phyloP scores from a whole-genome alignment of 1,140 invertebrate species.

The Drosophila tani region DNA sequence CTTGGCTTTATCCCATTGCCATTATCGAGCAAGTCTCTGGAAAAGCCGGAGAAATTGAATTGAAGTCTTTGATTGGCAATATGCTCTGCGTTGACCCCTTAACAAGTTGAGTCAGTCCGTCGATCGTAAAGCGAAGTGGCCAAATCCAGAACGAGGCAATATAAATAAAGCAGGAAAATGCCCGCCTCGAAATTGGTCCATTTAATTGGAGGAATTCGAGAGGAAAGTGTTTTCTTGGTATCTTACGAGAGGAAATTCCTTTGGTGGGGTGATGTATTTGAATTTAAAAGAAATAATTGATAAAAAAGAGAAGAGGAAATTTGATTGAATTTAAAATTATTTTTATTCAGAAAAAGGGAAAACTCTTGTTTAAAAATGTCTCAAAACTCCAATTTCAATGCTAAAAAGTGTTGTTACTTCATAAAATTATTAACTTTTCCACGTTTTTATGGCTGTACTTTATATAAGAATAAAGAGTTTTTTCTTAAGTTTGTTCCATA shows the following conservation, averaged over 20 bases:
- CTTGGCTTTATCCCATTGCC: slow-evolving; percentile 68
- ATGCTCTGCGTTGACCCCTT: slow-evolving; percentile 49
- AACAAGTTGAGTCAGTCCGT: slow-evolving; percentile 12
- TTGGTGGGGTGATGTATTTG: neutral
- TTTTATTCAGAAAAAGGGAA: neutral
- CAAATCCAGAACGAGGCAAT: slow-evolving; percentile 13
- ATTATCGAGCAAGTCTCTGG: slow-evolving; percentile 57
- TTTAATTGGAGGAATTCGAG: slow-evolving; percentile 9
- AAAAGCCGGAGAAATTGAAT: slow-evolving; percentile 70
- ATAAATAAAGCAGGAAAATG: slow-evolving; percentile 15
- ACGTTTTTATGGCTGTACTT: neutral
- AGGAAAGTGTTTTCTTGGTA: slow-evolving; percentile 14
- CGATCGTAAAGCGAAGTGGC: slow-evolving; percentile 28
- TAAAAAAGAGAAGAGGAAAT: neutral
- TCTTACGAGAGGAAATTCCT: neutral
- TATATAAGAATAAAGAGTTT: too few species aligned
- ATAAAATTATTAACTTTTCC: neutral
- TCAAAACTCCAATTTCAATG: too few species aligned
- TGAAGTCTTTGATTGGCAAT: slow-evolving; percentile 76
- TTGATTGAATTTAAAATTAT: neutral
- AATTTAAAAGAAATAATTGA: neutral
- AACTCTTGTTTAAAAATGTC: neutral
- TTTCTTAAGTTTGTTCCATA: too few species aligned
- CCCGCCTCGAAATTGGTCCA: neutral
- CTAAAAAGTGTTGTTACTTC: too few species aligned